These are phyloP conservation scores for Meandrina meandrites DNA, from an alignment of 92 coral and sea anemone species.

Conservation along the genomic window DNA sequence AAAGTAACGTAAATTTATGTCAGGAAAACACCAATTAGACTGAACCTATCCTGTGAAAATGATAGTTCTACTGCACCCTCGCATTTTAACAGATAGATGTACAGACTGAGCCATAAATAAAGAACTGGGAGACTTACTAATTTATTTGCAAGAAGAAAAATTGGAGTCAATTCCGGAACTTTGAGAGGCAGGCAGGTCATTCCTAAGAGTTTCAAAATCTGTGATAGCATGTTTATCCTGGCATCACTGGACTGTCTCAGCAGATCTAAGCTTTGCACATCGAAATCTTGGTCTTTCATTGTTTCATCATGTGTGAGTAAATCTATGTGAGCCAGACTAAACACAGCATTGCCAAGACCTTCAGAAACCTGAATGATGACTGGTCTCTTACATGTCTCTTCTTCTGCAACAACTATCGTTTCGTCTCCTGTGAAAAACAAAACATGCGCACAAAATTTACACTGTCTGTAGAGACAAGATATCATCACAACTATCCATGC, in stretches of 20 bases:
- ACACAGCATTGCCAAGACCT: slow-evolving; percentile 68
- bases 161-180: slow-evolving; percentile 73
- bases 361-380: slow-evolving; percentile 59
- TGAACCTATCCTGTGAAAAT: no score
- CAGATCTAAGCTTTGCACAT: background rate
- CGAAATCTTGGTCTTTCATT: slow-evolving; percentile 2
- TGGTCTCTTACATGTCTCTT: slow-evolving; percentile 55
- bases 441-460: background rate
- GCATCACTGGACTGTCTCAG: slow-evolving; percentile 24
- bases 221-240: slow-evolving; percentile 31
- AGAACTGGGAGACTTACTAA: slow-evolving; percentile 51
- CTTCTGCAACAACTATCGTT: slow-evolving; percentile 44
- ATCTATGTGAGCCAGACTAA: slow-evolving; percentile 60
- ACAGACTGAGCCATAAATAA: no score
- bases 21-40: no score
- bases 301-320: background rate
- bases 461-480: no score
- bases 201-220: slow-evolving; percentile 58
- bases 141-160: slow-evolving; percentile 66
- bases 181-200: slow-evolving; percentile 59
- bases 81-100: no score
- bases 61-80: no score
- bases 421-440: background rate
- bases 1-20: no score
- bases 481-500: no score